Evolutionary conservation across 2,888 invertebrate genomes (phyloP).

Genomic region (Tetheella fluctuosa): DNA sequence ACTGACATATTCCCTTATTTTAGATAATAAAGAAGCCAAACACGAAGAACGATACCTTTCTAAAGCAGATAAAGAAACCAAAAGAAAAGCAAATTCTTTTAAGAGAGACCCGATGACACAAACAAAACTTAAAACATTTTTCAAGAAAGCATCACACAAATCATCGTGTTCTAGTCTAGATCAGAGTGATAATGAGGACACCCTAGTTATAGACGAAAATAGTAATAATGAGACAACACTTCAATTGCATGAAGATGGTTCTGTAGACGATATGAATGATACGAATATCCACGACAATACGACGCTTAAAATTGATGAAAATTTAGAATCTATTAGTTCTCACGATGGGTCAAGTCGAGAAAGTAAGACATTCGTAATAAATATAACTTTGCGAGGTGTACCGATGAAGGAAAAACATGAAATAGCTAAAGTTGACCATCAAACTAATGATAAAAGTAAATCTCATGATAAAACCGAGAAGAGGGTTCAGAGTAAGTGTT

Average conservation of each 20-base stretch:
- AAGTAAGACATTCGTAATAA: constrained; percentile 67
- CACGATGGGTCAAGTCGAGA: constrained; percentile 21
- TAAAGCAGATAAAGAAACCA: constrained; percentile 74
- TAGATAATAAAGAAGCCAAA: constrained; percentile 47
- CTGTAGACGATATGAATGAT: constrained; percentile 22
- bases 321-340: constrained; percentile 25
- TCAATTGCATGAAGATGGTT: constrained; percentile 44
- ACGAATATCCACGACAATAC: constrained; percentile 27
- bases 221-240: constrained; percentile 56
- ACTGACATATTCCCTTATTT: background rate
- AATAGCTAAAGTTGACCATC: constrained; percentile 24
- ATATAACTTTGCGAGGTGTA: constrained; percentile 74
- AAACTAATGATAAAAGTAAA: constrained; percentile 25
- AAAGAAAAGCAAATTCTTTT: constrained; percentile 75
- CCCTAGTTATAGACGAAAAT: constrained; percentile 35
- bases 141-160: constrained; percentile 59
- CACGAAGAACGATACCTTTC: constrained; percentile 58
- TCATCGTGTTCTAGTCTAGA: constrained; percentile 48
- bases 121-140: constrained; percentile 75
- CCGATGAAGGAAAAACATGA: constrained; percentile 37
- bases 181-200: constrained; percentile 61
- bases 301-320: constrained; percentile 28
- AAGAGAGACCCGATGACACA: constrained; percentile 78
- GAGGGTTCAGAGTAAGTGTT: constrained; percentile 15
- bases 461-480: constrained; percentile 7